phyloP scores from a whole-genome alignment of 2,113 vertebrate species.

The Apus apus region DNA sequence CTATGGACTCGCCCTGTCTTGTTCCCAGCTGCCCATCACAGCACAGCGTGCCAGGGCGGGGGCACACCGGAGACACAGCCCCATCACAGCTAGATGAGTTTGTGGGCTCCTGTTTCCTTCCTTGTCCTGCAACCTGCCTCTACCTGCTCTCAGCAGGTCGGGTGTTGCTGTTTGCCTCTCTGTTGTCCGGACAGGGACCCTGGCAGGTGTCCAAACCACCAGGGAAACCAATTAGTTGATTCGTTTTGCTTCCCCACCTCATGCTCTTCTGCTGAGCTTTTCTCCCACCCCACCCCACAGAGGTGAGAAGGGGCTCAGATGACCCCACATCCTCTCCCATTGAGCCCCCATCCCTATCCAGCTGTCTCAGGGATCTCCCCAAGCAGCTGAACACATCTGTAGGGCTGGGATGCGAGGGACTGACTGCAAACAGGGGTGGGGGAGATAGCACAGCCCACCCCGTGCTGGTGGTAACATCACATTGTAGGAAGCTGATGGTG shows the following conservation, averaged over 20 bases:
- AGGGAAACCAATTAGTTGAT: not conserved
- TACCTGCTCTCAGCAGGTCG: not conserved
- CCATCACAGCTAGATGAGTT: not conserved
- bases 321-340: not conserved
- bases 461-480: not conserved
- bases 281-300: no score
- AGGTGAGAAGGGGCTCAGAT: not conserved
- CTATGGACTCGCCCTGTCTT: not conserved
- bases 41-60: accelerated
- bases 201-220: not conserved
- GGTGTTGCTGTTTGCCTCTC: not conserved
- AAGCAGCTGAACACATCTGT: not conserved
- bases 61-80: not conserved
- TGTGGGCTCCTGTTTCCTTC: not conserved
- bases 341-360: accelerated
- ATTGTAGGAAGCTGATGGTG: not conserved
- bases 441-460: not conserved
- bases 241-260: not conserved
- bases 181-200: not conserved
- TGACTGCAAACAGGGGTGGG: not conserved
- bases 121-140: not conserved
- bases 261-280: not conserved
- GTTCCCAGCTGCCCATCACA: not conserved
- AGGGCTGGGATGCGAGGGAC: not conserved
- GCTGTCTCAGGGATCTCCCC: accelerated